phyloP scores from a whole-genome alignment of 1,140 invertebrate genomes.

The roundworm (Caenorhabditis elegans) region DNA sequence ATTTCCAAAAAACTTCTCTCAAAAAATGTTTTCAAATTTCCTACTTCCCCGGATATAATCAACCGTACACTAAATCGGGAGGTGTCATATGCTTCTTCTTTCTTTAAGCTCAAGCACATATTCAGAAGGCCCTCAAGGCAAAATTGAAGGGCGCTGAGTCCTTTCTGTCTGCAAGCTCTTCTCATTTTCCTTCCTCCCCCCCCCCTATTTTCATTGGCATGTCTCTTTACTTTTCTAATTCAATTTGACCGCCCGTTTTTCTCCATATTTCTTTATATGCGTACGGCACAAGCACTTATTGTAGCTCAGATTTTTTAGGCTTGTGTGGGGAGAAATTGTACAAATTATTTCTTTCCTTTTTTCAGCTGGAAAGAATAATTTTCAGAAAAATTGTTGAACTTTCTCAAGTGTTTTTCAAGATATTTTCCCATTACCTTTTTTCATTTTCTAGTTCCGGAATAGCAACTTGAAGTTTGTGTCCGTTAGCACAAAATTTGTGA shows the following conservation, averaged over 20 bases:
- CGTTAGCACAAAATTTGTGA: too few relatives aligned
- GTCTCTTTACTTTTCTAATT: slow-evolving; percentile 17
- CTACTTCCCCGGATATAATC: not conserved
- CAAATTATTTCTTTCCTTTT: too few relatives aligned
- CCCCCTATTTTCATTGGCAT: too few relatives aligned
- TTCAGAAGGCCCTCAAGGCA: slow-evolving; percentile 15
- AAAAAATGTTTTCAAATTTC: too few relatives aligned
- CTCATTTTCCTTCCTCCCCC: not conserved
- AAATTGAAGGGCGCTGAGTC: slow-evolving; percentile 14
- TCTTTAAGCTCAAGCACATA: slow-evolving; percentile 20
- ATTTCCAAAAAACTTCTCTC: too few relatives aligned
- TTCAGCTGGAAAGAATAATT: too few relatives aligned
- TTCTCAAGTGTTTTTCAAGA: too few relatives aligned
- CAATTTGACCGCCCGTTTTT: not conserved
- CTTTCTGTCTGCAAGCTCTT: not conserved
- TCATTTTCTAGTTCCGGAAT: too few relatives aligned
- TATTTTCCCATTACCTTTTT: too few relatives aligned
- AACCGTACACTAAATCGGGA: not conserved
- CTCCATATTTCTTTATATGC: not conserved
- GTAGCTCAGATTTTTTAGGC: not conserved
- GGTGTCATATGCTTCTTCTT: slow-evolving; percentile 8
- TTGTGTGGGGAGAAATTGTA: too few relatives aligned
- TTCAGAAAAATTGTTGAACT: too few relatives aligned
- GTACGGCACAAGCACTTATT: slow-evolving; percentile 6
- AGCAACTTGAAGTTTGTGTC: too few relatives aligned